Evolutionary conservation across 2,888 invertebrate genomes (phyloP).

Genomic region (Euspilapteryx auroguttella): DNA sequence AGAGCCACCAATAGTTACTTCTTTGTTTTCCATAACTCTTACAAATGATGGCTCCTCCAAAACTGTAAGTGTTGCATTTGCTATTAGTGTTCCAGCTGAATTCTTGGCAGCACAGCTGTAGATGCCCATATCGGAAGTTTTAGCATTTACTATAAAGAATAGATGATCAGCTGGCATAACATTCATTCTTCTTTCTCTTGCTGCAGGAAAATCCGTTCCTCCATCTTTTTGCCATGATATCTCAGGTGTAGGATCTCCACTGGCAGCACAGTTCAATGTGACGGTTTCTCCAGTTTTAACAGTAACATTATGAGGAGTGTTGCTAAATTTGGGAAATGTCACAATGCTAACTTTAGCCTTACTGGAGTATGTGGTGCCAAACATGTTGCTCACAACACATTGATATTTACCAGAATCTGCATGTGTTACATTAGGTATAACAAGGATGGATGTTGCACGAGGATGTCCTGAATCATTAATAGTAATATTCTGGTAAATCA

Average conservation of each 20-base stretch:
- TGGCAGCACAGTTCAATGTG: constrained; percentile 87
- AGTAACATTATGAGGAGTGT: constrained; percentile 82
- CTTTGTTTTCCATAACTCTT: constrained; percentile 83
- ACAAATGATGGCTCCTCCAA: constrained; percentile 85
- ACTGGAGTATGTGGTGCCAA: constrained; percentile 86
- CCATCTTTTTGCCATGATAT: constrained; percentile 91
- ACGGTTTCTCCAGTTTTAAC: constrained; percentile 85
- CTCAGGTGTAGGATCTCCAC: constrained; percentile 85
- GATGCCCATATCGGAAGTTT: constrained; percentile 84
- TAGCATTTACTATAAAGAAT: constrained; percentile 91
- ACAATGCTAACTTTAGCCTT: constrained; percentile 86
- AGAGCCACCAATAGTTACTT: constrained; percentile 78
- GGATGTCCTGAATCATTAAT: constrained; percentile 60
- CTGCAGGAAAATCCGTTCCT: constrained; percentile 94
- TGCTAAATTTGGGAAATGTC: constrained; percentile 83
- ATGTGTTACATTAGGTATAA: constrained; percentile 75
- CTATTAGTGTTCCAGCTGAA: constrained; percentile 81
- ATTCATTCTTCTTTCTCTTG: constrained; percentile 88
- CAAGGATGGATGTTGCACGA: constrained; percentile 71
- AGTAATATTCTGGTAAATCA: constrained; percentile 44
- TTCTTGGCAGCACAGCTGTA: constrained; percentile 94
- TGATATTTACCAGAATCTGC: constrained; percentile 88
- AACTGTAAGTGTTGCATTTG: constrained; percentile 85
- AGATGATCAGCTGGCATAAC: constrained; percentile 90
- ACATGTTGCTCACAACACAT: constrained; percentile 87